Percentiles rank a stretch among this genome's conserved stretches.
Conservation (phyloP, 2,888 invertebrate genomes). For the Acanthoscelides obtectus region DNA sequence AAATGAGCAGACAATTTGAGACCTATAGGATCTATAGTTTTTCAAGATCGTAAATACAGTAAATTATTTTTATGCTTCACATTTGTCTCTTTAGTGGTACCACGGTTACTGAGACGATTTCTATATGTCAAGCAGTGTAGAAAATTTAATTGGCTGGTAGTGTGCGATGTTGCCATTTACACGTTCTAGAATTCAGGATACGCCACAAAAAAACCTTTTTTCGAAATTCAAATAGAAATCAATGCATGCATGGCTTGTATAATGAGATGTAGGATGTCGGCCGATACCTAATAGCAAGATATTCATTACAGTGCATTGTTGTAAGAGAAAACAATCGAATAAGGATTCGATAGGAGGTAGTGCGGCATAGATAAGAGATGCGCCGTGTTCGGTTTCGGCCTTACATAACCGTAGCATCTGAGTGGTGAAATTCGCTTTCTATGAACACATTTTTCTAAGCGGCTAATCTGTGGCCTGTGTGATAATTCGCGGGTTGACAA, state of each 20-base stretch:
- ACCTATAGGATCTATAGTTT: no score
- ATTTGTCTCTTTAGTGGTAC: no score
- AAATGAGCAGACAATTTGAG: no score
- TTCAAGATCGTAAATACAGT: no score
- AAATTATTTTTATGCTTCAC: no score
- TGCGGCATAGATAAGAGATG: neutral
- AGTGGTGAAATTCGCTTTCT: neutral
- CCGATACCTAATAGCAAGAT: neutral
- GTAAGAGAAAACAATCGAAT: neutral
- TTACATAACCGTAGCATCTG: neutral
- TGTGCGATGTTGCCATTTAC: no score
- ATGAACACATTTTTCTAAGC: neutral
- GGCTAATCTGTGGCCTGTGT: neutral
- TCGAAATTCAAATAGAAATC: neutral
- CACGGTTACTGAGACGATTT: no score
- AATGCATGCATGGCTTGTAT: neutral
- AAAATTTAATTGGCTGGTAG: no score
- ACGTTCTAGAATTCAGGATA: no score
- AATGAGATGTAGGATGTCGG: neutral
- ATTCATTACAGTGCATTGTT: neutral
- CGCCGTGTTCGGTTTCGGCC: neutral
- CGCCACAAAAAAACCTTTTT: no score
- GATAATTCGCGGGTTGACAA: neutral
- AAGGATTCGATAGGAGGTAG: neutral
- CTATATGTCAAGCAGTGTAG: no score